Percentiles rank a stretch among this genome's conserved stretches.
phyloP scores from a whole-genome alignment of 1,140 invertebrate genomes.

The Drosophila leontia region DNA sequence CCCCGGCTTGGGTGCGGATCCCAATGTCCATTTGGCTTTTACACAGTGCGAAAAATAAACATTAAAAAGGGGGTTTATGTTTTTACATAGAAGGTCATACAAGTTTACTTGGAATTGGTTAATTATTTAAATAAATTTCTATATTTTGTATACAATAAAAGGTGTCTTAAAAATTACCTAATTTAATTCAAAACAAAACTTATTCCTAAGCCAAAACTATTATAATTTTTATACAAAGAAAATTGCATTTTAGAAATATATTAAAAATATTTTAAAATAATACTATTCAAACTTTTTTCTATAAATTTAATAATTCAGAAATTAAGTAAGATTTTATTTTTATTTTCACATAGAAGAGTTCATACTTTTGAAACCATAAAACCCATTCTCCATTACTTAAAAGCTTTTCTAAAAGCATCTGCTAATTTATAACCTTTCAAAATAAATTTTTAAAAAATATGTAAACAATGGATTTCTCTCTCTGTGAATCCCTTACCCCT shows the following conservation, averaged over 20 bases:
- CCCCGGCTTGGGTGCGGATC: conserved; percentile 51
- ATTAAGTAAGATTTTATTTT: not conserved
- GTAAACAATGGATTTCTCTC: conserved; percentile 9
- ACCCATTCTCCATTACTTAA: not conserved
- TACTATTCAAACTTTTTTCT: not conserved
- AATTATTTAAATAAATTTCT: not conserved
- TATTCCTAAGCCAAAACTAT: not conserved
- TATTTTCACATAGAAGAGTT: no score
- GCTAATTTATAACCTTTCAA: not conserved
- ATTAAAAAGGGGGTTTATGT: not conserved
- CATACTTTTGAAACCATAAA: not conserved
- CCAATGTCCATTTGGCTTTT: conserved; percentile 36
- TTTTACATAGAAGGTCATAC: no score
- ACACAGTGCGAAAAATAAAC: conserved; percentile 10
- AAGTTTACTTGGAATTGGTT: not conserved
- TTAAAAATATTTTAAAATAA: not conserved
- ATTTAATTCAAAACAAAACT: not conserved
- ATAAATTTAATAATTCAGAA: not conserved
- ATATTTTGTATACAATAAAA: not conserved
- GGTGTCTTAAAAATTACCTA: not conserved
- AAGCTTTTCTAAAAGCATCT: not conserved
- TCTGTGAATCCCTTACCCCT: conserved; percentile 14
- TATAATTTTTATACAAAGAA: not conserved
- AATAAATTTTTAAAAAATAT: not conserved
- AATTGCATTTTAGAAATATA: no score